Evolutionary conservation across 2,888 invertebrate genomes (phyloP), one percentile per base, ranked within the genome.

Genomic region (Lasioglossum lativentre): DNA sequence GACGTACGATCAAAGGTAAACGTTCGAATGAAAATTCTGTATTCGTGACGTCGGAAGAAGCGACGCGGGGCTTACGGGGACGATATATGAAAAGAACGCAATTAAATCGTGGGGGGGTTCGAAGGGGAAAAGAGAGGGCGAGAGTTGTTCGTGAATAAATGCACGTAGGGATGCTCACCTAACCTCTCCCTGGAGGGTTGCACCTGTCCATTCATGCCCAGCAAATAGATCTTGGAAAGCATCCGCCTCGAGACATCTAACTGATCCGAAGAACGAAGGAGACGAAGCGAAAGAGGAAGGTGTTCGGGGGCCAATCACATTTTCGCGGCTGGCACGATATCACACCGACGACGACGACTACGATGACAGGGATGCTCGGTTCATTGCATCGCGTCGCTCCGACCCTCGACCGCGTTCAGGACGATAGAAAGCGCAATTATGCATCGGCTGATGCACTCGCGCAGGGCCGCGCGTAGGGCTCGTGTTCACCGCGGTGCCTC

Each of bases 131-230:
- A 40, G 23, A 59, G 38, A 6, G 27, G n/a, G 27, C 34, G 6
- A 45, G 4, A 45, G 4, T 38, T 30, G 34, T 47, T 40, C 40
- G 8, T 27, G 0, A 66, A 14, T 42, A 30, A 63, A 63, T 16
- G 2, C 0, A 19, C 8, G 63, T 30, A 14, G 34, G 12, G 42
- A 23, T 77, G 19, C 94, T 92, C 85, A 94, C 94, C 94, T 94
- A 94, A 94, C 94, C 94, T 94, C 91, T 94, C 94, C 87, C 92
- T 92, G 83, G 94, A 91, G 68, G 94, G 90, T 84, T 94, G 94
- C 87, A 94, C 92, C 89, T 94, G 94, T 80, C 94, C 94, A 91
- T 94, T 94, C 94, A 94, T 94, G 85, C 88, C 91, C 78, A 87
- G 66, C 27, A 82, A 78, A 73, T 83, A 85, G 70, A 83, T 83